Evolutionary conservation across 1,140 invertebrate species (phyloP), one percentile per base, ranked within the genome.

Genomic region (Trichoplusia ni): DNA sequence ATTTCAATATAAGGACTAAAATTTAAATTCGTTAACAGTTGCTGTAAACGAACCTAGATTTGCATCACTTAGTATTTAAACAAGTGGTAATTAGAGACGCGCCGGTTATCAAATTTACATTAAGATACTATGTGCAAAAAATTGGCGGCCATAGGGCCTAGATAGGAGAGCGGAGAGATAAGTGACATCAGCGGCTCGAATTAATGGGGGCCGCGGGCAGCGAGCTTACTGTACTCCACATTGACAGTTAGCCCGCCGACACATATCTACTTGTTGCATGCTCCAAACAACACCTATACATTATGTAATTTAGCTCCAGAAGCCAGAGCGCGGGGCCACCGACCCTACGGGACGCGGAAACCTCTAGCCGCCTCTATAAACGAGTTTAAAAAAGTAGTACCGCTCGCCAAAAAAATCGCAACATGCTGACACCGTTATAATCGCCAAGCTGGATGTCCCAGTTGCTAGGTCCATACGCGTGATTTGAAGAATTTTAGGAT

Each of bases 361-460:
- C 88, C 88, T 89, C 89, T 86, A 90, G 87, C 81, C 82, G 88
- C 75, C 75, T 90, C 88, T 90, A 90, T 88, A 90, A 91, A 91
- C 89, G 84, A 91, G 89, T 90, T 91, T 91, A 90, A 87, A 90
- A 90, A 91, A 90, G 90, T 89, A 89, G 89, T 89, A 90, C 87
- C 90, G 88, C 88, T 90, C 82, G 84, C 89, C 88, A 91, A 91
- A 90, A 91, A 91, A 91, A 90, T 91, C 85, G 89, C 90, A 89
- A 91, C 89, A 91, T 91, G 89, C 86, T 90, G 89, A 89, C 90
- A 91, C 90, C 90, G 90, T 91, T 91, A 91, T 90, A 88, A 88
- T 90, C 88, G 90, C 90, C 89, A 87, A 84, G 89, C 85, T 88
- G 90, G 89, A 89, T 90, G 90, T 84, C 83, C 89, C 82, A 89